Evolutionary conservation across 2,113 vertebrate species (phyloP).

Genomic region (Oncorhynchus clarkii): DNA sequence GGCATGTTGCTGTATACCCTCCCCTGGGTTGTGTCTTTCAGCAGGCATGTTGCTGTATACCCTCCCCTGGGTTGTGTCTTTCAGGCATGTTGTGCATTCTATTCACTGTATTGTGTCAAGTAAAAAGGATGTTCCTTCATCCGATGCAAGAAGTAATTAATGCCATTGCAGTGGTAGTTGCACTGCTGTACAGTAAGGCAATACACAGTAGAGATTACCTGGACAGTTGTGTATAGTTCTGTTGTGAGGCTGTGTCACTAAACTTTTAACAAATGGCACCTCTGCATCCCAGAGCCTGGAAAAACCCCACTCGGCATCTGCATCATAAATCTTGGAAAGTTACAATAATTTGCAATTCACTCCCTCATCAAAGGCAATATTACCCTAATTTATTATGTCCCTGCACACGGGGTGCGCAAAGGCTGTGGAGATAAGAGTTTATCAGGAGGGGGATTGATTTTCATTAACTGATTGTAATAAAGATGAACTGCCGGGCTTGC

Average conservation of each 20-base stretch:
- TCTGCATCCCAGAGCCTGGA: slow-evolving; percentile 52
- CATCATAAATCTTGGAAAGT: slow-evolving; percentile 82
- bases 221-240: slow-evolving; percentile 37
- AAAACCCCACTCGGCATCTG: slow-evolving; percentile 70
- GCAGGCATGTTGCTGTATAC: no score
- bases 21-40: no score
- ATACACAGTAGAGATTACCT: slow-evolving; percentile 18
- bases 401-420: slow-evolving; percentile 66
- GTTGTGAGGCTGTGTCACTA: slow-evolving; percentile 61
- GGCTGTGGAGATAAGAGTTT: slow-evolving; percentile 81
- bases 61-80: no score
- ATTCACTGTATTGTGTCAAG: background rate
- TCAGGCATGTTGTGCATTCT: no score
- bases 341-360: slow-evolving; percentile 85
- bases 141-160: background rate
- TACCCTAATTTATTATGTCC: slow-evolving; percentile 84
- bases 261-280: slow-evolving; percentile 78
- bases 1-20: no score
- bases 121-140: background rate
- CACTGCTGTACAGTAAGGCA: slow-evolving; percentile 45
- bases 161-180: slow-evolving; percentile 17
- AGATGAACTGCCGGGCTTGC: slow-evolving; percentile 78
- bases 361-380: slow-evolving; percentile 84
- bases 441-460: slow-evolving; percentile 85
- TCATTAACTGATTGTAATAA: slow-evolving; percentile 86